These are phyloP conservation scores for Lasius fuliginosus DNA, from an alignment of 2,888 invertebrate genomes.

Conservation along the genomic window DNA sequence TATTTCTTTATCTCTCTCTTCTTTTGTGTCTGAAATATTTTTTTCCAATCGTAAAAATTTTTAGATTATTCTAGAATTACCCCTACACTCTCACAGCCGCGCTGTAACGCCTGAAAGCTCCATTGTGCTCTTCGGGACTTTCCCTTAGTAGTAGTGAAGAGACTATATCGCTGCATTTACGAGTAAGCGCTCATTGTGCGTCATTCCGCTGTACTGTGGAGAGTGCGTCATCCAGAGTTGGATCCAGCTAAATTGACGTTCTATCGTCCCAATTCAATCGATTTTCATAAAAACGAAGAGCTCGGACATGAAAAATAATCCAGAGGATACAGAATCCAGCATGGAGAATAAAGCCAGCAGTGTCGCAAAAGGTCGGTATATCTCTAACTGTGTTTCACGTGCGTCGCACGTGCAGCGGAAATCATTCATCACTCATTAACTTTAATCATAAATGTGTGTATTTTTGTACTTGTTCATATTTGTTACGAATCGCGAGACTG, in stretches of 20 bases:
- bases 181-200: background rate
- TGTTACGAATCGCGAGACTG: background rate
- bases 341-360: background rate
- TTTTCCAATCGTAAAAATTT: background rate
- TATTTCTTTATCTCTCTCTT: background rate
- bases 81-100: background rate
- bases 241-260: background rate
- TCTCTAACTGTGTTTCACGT: background rate
- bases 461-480: background rate
- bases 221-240: background rate
- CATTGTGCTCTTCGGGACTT: background rate
- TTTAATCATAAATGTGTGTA: background rate
- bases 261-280: background rate
- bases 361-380: background rate
- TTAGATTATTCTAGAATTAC: background rate
- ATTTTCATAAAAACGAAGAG: background rate
- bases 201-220: background rate
- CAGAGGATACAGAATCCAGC: background rate
- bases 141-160: background rate
- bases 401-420: background rate
- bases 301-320: background rate
- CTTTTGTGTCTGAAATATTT: conserved; percentile 6
- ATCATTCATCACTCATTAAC: too few species aligned
- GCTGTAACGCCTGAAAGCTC: background rate
- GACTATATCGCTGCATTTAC: background rate